Conservation (phyloP, 2,797 vertebrate genomes). For the Siniperca undulata region DNA sequence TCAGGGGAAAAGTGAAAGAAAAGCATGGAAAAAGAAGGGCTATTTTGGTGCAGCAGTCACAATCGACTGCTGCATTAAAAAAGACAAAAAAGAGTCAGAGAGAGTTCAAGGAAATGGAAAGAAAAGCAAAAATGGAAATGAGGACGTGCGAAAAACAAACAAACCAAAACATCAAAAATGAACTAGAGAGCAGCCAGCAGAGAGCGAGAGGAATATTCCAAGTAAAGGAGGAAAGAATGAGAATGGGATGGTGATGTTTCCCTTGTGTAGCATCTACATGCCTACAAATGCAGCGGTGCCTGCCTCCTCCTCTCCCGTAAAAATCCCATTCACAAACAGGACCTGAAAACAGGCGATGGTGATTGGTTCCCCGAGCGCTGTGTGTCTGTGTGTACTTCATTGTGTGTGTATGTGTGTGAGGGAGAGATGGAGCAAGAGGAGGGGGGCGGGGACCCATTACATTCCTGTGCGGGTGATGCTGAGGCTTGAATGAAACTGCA, state of each 20-base stretch:
- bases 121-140: slow-evolving; percentile 14
- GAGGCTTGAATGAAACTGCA: slow-evolving; percentile 61
- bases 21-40: slow-evolving; percentile 5
- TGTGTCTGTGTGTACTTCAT: slow-evolving; percentile 53
- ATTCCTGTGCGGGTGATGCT: slow-evolving; percentile 43
- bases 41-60: slow-evolving; percentile 38
- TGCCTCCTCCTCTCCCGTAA: slow-evolving; percentile 67
- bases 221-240: slow-evolving; percentile 1
- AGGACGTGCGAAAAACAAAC: neutral
- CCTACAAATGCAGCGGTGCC: slow-evolving; percentile 61
- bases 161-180: slow-evolving; percentile 14
- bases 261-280: slow-evolving; percentile 56
- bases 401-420: slow-evolving; percentile 52
- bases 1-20: slow-evolving; percentile 23
- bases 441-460: slow-evolving; percentile 11
- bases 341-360: slow-evolving; percentile 65
- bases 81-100: slow-evolving; percentile 11
- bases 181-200: slow-evolving; percentile 14
- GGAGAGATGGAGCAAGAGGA: slow-evolving; percentile 3
- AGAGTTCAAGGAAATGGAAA: slow-evolving; percentile 53
- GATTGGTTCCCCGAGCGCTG: slow-evolving; percentile 75
- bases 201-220: slow-evolving; percentile 31
- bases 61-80: slow-evolving; percentile 42
- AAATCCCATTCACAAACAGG: slow-evolving; percentile 84
- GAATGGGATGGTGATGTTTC: slow-evolving; percentile 45